Percentiles rank a stretch among this genome's conserved stretches.
Conservation (phyloP, 2,888 invertebrate genomes). For the Leptothorax acervorum region DNA sequence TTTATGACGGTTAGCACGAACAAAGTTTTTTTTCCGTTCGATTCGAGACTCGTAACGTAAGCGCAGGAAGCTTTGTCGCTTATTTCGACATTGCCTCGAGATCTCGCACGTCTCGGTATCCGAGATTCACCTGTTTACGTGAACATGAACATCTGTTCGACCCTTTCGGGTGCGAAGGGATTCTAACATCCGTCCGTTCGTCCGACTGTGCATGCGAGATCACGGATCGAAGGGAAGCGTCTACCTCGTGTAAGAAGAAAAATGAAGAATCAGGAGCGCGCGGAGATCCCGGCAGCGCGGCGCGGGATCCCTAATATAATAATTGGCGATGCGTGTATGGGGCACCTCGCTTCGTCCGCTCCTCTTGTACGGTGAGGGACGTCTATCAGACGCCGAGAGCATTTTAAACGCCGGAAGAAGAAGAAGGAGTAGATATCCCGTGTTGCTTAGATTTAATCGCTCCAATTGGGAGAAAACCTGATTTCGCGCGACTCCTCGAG, state of each 20-base stretch:
- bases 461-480: constrained; percentile 38
- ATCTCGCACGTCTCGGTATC: neutral
- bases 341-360: constrained; percentile 6
- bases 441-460: constrained; percentile 37
- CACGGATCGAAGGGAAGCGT: constrained; percentile 14
- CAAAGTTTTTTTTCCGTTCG: neutral
- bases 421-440: constrained; percentile 31
- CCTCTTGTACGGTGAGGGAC: neutral
- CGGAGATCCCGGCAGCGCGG: constrained; percentile 32
- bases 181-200: constrained; percentile 29
- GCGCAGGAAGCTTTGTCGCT: neutral
- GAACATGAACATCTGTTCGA: constrained; percentile 58
- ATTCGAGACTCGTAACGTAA: neutral
- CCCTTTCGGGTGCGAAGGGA: constrained; percentile 30
- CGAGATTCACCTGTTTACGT: constrained; percentile 34
- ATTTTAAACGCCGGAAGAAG: constrained; percentile 72
- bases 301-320: constrained; percentile 70
- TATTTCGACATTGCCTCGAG: neutral
- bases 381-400: constrained; percentile 38
- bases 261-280: constrained; percentile 39
- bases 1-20: neutral
- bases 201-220: constrained; percentile 39
- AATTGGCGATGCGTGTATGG: constrained; percentile 75
- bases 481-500: constrained; percentile 21
- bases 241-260: constrained; percentile 7